Evolutionary conservation across 2,888 invertebrate genomes (phyloP).

Genomic region (Octodonta nipae): DNA sequence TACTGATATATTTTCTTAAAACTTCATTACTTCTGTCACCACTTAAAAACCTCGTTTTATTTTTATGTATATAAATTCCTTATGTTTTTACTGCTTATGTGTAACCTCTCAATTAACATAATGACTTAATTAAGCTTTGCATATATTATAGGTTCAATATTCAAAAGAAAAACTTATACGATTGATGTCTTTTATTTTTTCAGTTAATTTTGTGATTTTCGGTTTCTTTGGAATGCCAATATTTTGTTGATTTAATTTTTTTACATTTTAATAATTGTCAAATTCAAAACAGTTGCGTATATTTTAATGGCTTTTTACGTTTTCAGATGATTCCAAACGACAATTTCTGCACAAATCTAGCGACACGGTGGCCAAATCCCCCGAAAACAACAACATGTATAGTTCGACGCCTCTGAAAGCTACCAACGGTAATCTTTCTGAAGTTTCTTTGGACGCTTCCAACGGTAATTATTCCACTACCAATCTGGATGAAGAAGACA

Average conservation of each 20-base stretch:
- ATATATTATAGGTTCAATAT: no score
- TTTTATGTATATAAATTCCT: neutral
- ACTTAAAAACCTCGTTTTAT: neutral
- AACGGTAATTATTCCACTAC: constrained; percentile 28
- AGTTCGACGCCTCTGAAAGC: constrained; percentile 37
- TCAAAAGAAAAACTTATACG: no score
- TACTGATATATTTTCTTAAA: neutral
- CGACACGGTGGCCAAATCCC: constrained; percentile 13
- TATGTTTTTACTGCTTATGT: neutral
- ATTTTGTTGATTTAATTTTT: no score
- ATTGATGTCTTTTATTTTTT: no score
- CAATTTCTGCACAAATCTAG: constrained; percentile 13
- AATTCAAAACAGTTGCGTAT: no score
- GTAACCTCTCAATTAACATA: no score
- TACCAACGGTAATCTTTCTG: constrained; percentile 31
- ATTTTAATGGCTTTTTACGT: constrained; percentile 9
- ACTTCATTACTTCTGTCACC: neutral
- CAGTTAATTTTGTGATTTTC: no score
- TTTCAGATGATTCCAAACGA: constrained; percentile 19
- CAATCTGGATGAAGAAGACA: constrained; percentile 14
- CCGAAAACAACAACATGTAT: constrained; percentile 32
- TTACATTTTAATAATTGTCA: no score
- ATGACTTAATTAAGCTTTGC: no score
- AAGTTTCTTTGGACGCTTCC: constrained; percentile 33
- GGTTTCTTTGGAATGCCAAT: no score